Evolutionary conservation across 2,113 vertebrate species (phyloP).

Genomic region (Jacana jacana): DNA sequence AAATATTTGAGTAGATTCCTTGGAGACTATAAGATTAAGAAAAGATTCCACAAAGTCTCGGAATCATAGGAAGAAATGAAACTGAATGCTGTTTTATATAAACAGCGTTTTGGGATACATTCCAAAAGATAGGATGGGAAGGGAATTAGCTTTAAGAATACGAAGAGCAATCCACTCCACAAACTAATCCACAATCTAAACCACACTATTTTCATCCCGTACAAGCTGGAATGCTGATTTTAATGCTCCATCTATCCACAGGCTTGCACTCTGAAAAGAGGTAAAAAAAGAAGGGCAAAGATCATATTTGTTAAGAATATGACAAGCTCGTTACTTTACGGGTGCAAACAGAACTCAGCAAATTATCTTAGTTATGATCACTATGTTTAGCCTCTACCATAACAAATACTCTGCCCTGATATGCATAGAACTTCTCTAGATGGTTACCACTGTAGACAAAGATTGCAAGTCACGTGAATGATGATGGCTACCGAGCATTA

Average conservation of each 20-base stretch:
- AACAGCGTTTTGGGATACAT: not conserved
- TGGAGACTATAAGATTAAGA: constrained; percentile 12
- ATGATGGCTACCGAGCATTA: not conserved
- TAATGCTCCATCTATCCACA: not conserved
- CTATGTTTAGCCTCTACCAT: not conserved
- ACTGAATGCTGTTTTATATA: not conserved
- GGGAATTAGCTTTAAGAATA: not conserved
- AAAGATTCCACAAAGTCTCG: constrained; percentile 15
- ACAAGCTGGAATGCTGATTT: not conserved
- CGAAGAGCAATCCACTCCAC: not conserved
- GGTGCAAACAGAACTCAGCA: not conserved
- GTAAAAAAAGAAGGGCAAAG: not conserved
- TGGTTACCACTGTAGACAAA: not conserved
- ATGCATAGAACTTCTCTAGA: not conserved
- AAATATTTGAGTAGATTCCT: constrained; percentile 15
- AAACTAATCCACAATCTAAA: not conserved
- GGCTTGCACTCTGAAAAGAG: not conserved
- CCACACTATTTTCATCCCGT: not conserved
- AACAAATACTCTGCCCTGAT: not conserved
- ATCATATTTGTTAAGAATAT: not conserved
- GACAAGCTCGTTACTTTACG: not conserved
- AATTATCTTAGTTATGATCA: constrained; percentile 1
- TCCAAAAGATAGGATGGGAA: constrained; percentile 9
- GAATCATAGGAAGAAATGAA: not conserved
- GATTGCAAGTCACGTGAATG: not conserved